These are phyloP conservation scores for Colostygia pectinataria DNA, from an alignment of 2,888 invertebrate species.

Conservation along the genomic window DNA sequence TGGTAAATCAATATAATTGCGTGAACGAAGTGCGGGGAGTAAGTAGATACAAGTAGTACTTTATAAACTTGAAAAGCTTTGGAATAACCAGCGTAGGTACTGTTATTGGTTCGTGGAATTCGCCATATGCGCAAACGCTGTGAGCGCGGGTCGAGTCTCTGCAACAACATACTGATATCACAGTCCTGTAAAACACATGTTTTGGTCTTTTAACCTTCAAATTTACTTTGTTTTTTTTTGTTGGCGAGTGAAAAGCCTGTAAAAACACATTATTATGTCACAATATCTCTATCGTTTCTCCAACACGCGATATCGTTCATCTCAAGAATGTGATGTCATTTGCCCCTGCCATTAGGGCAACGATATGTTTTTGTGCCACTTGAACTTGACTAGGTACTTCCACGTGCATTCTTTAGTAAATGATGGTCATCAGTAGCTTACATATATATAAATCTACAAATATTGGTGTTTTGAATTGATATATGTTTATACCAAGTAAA, in stretches of 20 bases:
- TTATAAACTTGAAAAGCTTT: slow-evolving; percentile 7
- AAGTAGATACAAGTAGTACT: no score
- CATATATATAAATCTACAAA: neutral
- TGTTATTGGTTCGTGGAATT: slow-evolving; percentile 50
- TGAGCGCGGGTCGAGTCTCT: slow-evolving; percentile 2
- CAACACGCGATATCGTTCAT: slow-evolving; percentile 25
- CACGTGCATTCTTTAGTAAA: slow-evolving; percentile 36
- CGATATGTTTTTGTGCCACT: slow-evolving; percentile 30
- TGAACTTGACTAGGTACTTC: slow-evolving; percentile 29
- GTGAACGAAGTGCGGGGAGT: no score
- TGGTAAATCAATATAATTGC: no score
- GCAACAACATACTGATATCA: slow-evolving; percentile 15
- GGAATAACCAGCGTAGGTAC: slow-evolving; percentile 18
- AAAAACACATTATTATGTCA: slow-evolving; percentile 11
- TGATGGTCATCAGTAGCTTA: slow-evolving; percentile 11
- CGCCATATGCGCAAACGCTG: slow-evolving; percentile 40
- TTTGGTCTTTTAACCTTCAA: slow-evolving; percentile 28
- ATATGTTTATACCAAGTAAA: neutral
- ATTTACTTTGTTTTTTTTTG: neutral
- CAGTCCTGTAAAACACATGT: slow-evolving; percentile 18
- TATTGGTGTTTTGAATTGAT: neutral
- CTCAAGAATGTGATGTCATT: slow-evolving; percentile 40
- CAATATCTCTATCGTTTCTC: slow-evolving; percentile 20
- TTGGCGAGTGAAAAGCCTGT: no score
- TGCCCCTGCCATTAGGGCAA: slow-evolving; percentile 25